These are phyloP conservation scores for Trididemnum nubilum DNA, from an alignment of 23 tunicate genomes.

Conservation along the genomic window DNA sequence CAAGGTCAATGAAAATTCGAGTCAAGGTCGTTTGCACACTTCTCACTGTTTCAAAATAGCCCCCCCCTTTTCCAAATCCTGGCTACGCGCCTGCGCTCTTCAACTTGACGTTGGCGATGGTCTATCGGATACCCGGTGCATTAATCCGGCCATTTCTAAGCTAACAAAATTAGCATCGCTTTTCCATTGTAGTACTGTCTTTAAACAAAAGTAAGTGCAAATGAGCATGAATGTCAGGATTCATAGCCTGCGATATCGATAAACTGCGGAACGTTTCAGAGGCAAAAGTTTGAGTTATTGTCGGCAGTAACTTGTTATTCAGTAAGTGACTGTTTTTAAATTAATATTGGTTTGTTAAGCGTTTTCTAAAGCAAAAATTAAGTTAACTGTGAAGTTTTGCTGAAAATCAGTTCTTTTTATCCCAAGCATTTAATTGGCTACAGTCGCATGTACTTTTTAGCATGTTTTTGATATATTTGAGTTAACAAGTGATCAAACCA, in stretches of 20 bases:
- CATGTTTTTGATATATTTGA: not conserved
- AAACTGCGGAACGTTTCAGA: not conserved
- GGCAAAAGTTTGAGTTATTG: not conserved
- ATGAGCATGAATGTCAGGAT: not conserved
- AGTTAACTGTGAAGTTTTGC: not conserved
- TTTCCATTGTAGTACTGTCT: not conserved
- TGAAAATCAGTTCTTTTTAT: not conserved
- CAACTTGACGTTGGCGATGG: not conserved
- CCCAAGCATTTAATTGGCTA: not conserved
- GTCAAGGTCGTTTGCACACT: too few species aligned
- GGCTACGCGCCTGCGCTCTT: too few species aligned
- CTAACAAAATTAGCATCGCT: not conserved
- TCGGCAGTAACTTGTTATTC: not conserved
- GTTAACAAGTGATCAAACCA: not conserved
- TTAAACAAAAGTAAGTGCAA: not conserved
- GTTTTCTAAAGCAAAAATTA: not conserved
- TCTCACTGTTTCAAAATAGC: too few species aligned
- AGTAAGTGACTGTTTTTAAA: not conserved
- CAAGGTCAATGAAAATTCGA: too few species aligned
- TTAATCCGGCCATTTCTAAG: not conserved
- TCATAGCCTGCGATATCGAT: not conserved
- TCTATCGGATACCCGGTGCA: constrained; percentile 3
- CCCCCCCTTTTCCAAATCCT: too few species aligned
- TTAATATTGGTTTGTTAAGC: not conserved
- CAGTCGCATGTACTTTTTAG: not conserved